Percentiles rank a stretch among this genome's conserved stretches.
phyloP scores from a whole-genome alignment of 2,113 vertebrate genomes.

The Carassius auratus region DNA sequence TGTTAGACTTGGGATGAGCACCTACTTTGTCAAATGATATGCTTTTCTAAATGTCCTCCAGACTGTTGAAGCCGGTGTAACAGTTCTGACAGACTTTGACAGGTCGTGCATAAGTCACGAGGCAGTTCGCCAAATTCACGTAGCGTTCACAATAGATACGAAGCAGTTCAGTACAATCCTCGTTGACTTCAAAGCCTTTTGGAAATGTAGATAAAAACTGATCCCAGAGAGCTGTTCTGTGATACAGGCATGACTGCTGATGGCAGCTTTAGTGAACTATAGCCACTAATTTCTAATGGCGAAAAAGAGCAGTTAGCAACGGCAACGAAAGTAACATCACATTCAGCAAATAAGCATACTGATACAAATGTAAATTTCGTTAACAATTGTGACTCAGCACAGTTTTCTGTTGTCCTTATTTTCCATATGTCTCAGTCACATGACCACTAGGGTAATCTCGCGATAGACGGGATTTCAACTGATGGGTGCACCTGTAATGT shows the following conservation, averaged over 20 bases:
- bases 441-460: constrained; percentile 68
- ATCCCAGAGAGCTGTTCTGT: constrained; percentile 49
- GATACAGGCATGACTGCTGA: constrained; percentile 46
- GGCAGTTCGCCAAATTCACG: constrained; percentile 75
- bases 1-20: not conserved
- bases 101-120: constrained; percentile 83
- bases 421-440: constrained; percentile 58
- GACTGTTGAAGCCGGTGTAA: constrained; percentile 66
- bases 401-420: constrained; percentile 71
- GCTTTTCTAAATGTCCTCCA: constrained; percentile 61
- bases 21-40: constrained; percentile 72
- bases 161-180: constrained; percentile 79
- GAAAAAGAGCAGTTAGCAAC: constrained; percentile 1
- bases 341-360: constrained; percentile 1
- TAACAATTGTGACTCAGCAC: not conserved
- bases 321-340: not conserved
- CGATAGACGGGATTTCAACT: constrained; percentile 57
- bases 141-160: constrained; percentile 80
- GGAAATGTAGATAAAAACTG: constrained; percentile 62
- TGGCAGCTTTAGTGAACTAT: not conserved
- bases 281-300: constrained; percentile 2
- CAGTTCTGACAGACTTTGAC: constrained; percentile 88
- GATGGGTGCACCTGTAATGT: not conserved
- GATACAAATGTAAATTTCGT: constrained; percentile 9
- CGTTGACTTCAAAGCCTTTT: constrained; percentile 74